phyloP scores from a whole-genome alignment of 2,888 invertebrate species.

The Pollenia griseotomentosa region DNA sequence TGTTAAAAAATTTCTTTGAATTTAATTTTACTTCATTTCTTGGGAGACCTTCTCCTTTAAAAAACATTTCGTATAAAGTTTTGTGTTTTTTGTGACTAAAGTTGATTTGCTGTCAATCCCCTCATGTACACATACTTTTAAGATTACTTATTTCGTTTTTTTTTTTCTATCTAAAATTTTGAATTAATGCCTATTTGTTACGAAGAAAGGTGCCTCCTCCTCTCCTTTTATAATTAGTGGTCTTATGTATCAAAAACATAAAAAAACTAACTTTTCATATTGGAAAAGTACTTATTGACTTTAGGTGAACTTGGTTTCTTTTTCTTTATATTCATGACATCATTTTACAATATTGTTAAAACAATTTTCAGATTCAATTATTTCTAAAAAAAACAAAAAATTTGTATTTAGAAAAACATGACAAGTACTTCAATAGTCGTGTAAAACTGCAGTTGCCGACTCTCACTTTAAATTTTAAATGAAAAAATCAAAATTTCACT shows the following conservation, averaged over 20 bases:
- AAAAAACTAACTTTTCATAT: not conserved
- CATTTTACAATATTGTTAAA: constrained; percentile 2
- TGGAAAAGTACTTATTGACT: constrained; percentile 6
- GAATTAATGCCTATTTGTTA: not conserved
- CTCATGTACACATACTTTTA: constrained; percentile 6
- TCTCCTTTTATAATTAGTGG: constrained; percentile 42
- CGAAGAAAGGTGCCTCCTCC: not conserved
- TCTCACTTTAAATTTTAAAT: not conserved
- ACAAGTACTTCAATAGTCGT: not conserved
- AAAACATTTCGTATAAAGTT: not conserved
- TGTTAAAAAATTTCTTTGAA: too few species aligned
- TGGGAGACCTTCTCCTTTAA: constrained; percentile 17
- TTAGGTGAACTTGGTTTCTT: constrained; percentile 10
- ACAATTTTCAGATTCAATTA: not conserved
- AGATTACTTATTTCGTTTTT: not conserved
- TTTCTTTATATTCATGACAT: not conserved
- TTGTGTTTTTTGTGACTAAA: constrained; percentile 15
- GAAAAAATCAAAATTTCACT: not conserved
- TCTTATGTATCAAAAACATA: constrained; percentile 8
- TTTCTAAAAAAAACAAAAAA: not conserved
- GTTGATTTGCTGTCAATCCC: constrained; percentile 30
- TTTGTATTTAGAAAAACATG: not conserved
- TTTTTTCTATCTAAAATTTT: not conserved
- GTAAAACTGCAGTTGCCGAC: too few species aligned
- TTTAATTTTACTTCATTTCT: not conserved